Base-by-base conservation (phyloP, 2,888 invertebrate genomes). In the Cryptocephalus primarius region DNA sequence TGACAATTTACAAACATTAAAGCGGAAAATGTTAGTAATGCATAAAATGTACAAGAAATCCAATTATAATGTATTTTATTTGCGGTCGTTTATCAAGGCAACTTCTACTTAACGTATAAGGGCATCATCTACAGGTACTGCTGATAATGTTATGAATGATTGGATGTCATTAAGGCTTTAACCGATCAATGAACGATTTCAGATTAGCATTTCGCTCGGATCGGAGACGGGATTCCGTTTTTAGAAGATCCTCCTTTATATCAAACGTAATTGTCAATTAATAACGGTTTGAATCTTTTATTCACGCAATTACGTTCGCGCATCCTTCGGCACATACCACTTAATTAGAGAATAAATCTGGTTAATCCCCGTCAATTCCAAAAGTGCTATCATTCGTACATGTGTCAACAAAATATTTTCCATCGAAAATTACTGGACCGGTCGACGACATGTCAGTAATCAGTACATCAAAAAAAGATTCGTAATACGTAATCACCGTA, bases 1-100 rank as follows among this genome's bases (percentile, higher is more conserved):
- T 48, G 50, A 48, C 57, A 53, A 57, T 51, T 50, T 57, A 57
- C 60, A 58, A 59, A 59, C 56, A 53, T 56, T 54, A 54, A 55
- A 56, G 54, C 48, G 51, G 55, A 56, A 55, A 56, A 55, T 57
- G 56, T 54, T 52, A 56, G 55, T 60, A 59, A 60, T 58, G 57
- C 54, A 57, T 55, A 56, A 56, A 57, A 51, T 54, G 55, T 55
- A 61, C 59, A 57, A 58, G 60, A 57, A 56, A 59, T 59, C 60
- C 59, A 61, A 61, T 61, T 61, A 61, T 59, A 60, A 58, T 54
- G 55, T 53, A 59, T 59, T 59, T 59, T 59, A 59, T 61, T 56
- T 57, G 52, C 48, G 54, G 53, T 55, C 58, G 54, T 60, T 60
- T 59, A 61, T 61, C 60, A 60, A 55, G 48, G 45, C 54, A 45